phyloP scores from a whole-genome alignment of 2,888 invertebrate genomes.

The Ceriagrion tenellum region DNA sequence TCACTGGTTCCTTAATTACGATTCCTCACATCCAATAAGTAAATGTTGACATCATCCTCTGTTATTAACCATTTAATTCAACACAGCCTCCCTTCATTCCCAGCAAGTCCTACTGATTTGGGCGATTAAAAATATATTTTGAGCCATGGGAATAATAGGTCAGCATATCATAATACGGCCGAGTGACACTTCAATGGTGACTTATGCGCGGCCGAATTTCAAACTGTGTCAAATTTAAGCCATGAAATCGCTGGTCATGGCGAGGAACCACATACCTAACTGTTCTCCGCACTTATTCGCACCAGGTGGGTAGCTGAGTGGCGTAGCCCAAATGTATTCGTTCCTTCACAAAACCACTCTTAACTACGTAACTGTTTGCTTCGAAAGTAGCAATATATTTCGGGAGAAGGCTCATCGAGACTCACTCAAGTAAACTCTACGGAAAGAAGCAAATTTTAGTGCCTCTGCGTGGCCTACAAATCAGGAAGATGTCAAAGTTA shows the following conservation, averaged over 20 bases:
- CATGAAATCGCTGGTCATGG: not conserved
- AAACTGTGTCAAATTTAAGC: not conserved
- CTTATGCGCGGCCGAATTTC: not conserved
- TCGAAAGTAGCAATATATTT: not conserved
- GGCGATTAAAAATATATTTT: too few species aligned
- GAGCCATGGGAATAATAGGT: too few species aligned
- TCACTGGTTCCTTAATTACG: too few species aligned
- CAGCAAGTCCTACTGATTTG: too few species aligned
- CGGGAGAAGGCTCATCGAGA: too few species aligned
- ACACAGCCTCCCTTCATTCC: too few species aligned
- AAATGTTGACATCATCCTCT: too few species aligned
- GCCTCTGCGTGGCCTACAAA: not conserved
- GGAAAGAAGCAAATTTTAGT: not conserved
- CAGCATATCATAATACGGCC: too few species aligned
- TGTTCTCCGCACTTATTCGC: not conserved
- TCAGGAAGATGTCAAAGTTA: not conserved
- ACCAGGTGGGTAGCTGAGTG: not conserved
- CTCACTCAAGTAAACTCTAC: too few species aligned
- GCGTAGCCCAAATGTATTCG: not conserved
- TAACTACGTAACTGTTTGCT: not conserved
- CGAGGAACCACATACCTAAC: not conserved
- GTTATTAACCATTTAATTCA: too few species aligned
- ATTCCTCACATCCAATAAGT: too few species aligned
- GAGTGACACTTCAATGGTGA: too few species aligned
- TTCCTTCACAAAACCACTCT: not conserved